A percentile compares a stretch with the other conserved stretches of the same genome.
phyloP scores from a whole-genome alignment of 2,888 invertebrate species.

The Erebia ligea region DNA sequence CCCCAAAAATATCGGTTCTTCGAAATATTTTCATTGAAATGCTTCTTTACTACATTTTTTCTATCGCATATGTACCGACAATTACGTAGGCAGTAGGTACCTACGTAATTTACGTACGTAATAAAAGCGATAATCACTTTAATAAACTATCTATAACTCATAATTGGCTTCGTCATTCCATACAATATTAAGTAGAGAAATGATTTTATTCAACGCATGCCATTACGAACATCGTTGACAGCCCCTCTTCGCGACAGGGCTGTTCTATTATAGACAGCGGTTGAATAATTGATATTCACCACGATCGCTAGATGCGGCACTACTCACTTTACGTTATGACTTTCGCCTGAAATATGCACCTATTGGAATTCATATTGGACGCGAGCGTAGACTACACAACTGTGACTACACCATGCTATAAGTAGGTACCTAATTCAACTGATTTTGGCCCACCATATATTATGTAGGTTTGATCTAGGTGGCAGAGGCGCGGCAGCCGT shows the following conservation, averaged over 20 bases:
- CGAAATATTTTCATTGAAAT: no score
- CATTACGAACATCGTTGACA: conserved; percentile 75
- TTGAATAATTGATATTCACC: conserved; percentile 74
- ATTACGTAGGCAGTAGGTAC: no score
- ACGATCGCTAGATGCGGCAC: conserved; percentile 63
- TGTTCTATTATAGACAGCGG: conserved; percentile 79
- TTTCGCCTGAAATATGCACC: neutral
- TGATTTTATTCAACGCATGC: conserved; percentile 62
- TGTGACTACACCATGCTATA: no score
- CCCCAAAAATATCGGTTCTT: no score
- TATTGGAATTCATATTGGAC: neutral
- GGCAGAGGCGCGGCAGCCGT: no score
- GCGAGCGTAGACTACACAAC: no score
- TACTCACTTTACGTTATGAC: conserved; percentile 24
- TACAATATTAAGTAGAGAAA: conserved; percentile 43
- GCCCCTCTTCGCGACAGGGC: conserved; percentile 75
- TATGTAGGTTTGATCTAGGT: no score
- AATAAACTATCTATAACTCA: conserved; percentile 21
- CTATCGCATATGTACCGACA: no score
- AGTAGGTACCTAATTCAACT: no score
- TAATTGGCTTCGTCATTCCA: conserved; percentile 33
- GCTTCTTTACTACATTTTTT: no score
- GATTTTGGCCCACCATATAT: no score
- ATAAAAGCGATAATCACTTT: conserved; percentile 12
- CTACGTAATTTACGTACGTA: neutral